A percentile compares a stretch with the other conserved stretches of the same genome.
Conservation (phyloP, 2,113 vertebrate genomes). For the Cynoglossus semilaevis region DNA sequence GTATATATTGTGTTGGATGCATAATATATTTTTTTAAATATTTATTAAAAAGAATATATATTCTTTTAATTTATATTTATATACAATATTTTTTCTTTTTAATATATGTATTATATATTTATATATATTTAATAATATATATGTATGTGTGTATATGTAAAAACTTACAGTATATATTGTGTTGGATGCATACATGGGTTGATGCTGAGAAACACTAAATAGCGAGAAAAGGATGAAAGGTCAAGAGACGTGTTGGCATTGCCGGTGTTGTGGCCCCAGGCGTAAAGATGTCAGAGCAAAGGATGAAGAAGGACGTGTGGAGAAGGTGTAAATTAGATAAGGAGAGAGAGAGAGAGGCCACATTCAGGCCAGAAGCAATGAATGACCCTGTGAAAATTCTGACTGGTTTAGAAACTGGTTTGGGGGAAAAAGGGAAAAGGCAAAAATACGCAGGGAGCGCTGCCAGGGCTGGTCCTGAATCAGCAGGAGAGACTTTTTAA, state of each 20-base stretch:
- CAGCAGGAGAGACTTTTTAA: conserved; percentile 16
- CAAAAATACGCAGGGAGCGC: neutral
- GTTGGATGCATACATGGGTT: no score
- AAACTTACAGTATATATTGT: no score
- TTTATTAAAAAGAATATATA: no score
- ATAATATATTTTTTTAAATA: no score
- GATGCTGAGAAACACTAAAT: conserved; percentile 8
- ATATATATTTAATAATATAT: no score
- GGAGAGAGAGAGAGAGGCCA: conserved; percentile 9
- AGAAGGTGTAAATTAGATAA: conserved; percentile 22
- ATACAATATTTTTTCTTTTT: no score
- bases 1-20: no score
- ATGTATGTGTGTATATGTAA: no score
- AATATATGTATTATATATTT: no score
- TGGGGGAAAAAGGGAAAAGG: conserved; percentile 1
- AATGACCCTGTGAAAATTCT: conserved; percentile 32
- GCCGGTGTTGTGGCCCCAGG: conserved; percentile 24
- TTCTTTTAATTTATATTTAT: no score
- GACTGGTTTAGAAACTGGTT: conserved; percentile 27
- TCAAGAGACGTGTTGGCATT: conserved; percentile 28
- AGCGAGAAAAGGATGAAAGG: conserved; percentile 25
- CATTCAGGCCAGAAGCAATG: conserved; percentile 25
- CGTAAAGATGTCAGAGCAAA: conserved; percentile 11
- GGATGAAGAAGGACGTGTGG: conserved; percentile 30
- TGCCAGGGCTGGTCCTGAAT: neutral